Base-by-base conservation (phyloP, 2,888 invertebrate genomes). In the Matsumyia berberina region DNA sequence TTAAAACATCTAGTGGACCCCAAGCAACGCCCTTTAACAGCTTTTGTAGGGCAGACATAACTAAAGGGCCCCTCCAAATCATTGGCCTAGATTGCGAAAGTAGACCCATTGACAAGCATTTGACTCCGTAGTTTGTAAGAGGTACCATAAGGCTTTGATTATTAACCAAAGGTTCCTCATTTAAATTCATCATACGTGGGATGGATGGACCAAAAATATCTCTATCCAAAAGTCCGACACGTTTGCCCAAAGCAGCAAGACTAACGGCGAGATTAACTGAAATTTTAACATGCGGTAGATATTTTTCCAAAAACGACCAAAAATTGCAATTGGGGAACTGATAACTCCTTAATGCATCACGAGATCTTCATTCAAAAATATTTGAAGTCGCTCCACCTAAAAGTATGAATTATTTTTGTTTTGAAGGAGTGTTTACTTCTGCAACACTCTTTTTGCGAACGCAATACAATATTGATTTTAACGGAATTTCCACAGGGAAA, bases 31-130 rank as follows among this genome's bases (percentile, higher is more conserved):
- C 96, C 86, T 96, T 93, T 33, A 98, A 93, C 29, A 99, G 92
- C 87, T 96, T 95, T 87, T 98, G 96, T 73, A 99, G 91, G 0
- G 98, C 98, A 86, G 96, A 97, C 98, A 98, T 99, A 64, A 99
- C 98, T 95, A 99, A 96, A 17, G 98, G 94, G 0, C 99, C 99
- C 86, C 99, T 94, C 99, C 99, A 99, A 33, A 99, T 95, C 8
- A 98, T 95, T 0, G 99, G 96, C 7, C 96, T 94, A 85, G 95
- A 95, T 78, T 97, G 95, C 1, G 97, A 95, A 17, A 99, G 92
- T 90, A 98, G 95, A 2, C 98, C 98, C 96, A 99, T 98, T 2
- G 98, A 99, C 95, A 99, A 96, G 89, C 98, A 98, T 94, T 98
- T 97, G 1, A 99, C 94, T 67, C 97, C 97, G 93, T 96, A 98